A percentile compares a stretch with the other conserved stretches of the same genome.
phyloP scores from a whole-genome alignment of 2,888 invertebrate species.

The Erannis defoliaria region DNA sequence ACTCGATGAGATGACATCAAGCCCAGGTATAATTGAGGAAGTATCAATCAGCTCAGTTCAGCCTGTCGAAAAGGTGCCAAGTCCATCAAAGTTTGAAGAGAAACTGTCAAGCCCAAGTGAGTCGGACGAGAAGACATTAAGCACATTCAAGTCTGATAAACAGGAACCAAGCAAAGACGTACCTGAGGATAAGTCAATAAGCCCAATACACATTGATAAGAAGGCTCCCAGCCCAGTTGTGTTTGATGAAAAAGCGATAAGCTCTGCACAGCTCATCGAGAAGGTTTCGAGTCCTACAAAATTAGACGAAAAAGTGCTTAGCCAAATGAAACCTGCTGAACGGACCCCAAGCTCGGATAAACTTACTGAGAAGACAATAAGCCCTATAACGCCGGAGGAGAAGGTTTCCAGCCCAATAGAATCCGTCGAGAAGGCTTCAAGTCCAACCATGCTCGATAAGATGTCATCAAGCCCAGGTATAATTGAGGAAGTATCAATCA shows the following conservation, averaged over 20 bases:
- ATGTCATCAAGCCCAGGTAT: not conserved
- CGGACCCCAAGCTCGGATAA: not conserved
- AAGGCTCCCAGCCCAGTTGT: constrained; percentile 1
- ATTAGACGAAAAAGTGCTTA: not conserved
- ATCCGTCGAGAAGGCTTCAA: constrained; percentile 22
- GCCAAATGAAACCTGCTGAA: constrained; percentile 4
- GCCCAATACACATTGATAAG: not conserved
- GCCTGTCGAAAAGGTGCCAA: not conserved
- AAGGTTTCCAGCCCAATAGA: constrained; percentile 12
- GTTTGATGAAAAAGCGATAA: constrained; percentile 16
- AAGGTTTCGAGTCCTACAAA: constrained; percentile 25
- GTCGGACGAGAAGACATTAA: not conserved
- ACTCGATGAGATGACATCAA: not conserved
- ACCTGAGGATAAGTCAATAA: constrained; percentile 2
- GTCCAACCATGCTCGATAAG: not conserved
- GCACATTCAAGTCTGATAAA: not conserved
- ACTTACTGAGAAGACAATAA: not conserved
- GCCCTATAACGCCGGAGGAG: not conserved
- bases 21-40: not conserved
- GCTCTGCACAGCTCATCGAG: constrained; percentile 17
- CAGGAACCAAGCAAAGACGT: constrained; percentile 6
- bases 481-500: too few species aligned
- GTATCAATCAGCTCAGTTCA: not conserved
- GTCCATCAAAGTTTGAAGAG: too few species aligned
- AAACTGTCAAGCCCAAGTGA: too few species aligned